Conservation (phyloP, 2,797 vertebrate species). For the Malacoraja senta region DNA sequence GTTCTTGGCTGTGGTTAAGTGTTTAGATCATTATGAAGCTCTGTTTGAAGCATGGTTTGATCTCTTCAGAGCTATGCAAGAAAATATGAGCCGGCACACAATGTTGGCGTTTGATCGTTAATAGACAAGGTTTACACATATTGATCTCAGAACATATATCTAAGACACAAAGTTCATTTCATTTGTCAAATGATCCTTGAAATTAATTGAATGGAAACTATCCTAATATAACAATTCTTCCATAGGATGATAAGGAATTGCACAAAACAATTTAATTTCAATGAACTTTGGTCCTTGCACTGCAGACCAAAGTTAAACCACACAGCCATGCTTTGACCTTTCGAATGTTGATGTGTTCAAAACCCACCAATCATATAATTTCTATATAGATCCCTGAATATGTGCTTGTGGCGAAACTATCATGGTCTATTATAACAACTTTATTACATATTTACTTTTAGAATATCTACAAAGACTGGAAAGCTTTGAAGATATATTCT, state of each 20-base stretch:
- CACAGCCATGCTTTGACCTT: not conserved
- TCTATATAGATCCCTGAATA: not conserved
- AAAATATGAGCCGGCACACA: too few species aligned
- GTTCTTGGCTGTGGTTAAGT: not conserved
- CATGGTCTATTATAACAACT: not conserved
- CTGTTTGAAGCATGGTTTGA: not conserved
- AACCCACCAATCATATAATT: not conserved
- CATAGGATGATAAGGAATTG: not conserved
- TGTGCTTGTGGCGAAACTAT: not conserved
- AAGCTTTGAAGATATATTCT: too few species aligned
- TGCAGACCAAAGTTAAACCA: not conserved
- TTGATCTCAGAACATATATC: too few species aligned
- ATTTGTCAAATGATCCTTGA: too few species aligned
- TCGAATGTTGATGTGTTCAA: not conserved
- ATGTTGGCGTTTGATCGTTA: too few species aligned
- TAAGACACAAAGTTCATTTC: too few species aligned
- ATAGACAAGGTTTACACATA: too few species aligned
- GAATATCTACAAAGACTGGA: not conserved
- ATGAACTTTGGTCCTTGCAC: not conserved
- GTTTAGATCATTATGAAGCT: not conserved
- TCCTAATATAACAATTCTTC: not conserved
- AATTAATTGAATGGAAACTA: not conserved
- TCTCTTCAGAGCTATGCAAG: not conserved
- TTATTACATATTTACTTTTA: not conserved
- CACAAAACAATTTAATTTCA: not conserved